A percentile compares a stretch with the other conserved stretches of the same genome.
These are phyloP conservation scores for Acanthosepion esculentum DNA, from an alignment of 2,888 invertebrate genomes.

Conservation along the genomic window DNA sequence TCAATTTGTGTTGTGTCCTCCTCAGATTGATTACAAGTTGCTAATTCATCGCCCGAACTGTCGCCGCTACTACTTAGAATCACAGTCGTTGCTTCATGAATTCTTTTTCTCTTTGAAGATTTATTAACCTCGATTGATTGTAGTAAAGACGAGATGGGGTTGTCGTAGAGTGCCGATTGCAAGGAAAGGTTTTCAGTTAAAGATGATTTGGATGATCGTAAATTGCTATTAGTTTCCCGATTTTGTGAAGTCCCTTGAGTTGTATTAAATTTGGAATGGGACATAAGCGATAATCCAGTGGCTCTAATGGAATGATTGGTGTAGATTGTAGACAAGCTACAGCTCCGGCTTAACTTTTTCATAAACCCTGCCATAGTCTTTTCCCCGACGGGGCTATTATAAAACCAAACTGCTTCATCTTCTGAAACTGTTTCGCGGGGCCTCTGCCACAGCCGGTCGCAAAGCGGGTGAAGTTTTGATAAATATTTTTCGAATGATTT, in stretches of 20 bases:
- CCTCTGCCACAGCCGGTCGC: conserved; percentile 44
- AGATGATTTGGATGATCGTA: background rate
- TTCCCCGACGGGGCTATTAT: background rate
- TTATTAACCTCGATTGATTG: background rate
- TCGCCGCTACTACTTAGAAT: background rate
- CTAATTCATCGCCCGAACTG: background rate
- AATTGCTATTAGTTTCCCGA: background rate
- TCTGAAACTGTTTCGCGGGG: background rate
- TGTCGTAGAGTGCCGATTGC: background rate
- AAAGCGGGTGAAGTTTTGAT: conserved; percentile 43
- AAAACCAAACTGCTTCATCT: conserved; percentile 34
- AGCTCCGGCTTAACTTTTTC: background rate
- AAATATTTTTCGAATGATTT: conserved; percentile 46
- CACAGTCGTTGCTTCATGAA: background rate
- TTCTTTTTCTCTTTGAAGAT: background rate
- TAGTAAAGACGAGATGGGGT: background rate
- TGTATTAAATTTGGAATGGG: background rate
- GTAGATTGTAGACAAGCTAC: background rate
- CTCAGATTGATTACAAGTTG: background rate
- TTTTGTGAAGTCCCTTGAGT: background rate
- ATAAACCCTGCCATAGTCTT: background rate
- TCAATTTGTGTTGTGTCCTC: background rate
- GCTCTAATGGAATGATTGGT: conserved; percentile 37
- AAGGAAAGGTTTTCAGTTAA: background rate
- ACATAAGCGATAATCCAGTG: conserved; percentile 1